Evolutionary conservation across 2,888 invertebrate species (phyloP).

Genomic region (Lordiphosa fenestrarum): DNA sequence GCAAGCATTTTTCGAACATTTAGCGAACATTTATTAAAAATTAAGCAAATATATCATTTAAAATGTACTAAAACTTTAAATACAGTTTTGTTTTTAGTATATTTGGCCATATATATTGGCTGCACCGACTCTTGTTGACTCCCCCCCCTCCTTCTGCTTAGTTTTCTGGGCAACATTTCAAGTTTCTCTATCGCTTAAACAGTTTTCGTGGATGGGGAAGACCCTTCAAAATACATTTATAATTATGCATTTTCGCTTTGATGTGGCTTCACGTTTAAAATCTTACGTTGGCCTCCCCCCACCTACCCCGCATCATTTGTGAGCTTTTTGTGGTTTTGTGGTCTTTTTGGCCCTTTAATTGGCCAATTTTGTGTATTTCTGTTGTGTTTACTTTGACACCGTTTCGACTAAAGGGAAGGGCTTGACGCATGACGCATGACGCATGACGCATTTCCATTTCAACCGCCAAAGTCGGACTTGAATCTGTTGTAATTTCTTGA

Average conservation of each 20-base stretch:
- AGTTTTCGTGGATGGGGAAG: constrained; percentile 11
- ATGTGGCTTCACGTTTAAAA: constrained; percentile 25
- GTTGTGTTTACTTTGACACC: constrained; percentile 53
- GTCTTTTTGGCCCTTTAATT: constrained; percentile 49
- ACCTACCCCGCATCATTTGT: constrained; percentile 5
- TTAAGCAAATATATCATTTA: no score
- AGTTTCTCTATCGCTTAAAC: no score
- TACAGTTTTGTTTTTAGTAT: no score
- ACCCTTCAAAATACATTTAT: constrained; percentile 30
- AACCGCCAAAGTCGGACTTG: constrained; percentile 3
- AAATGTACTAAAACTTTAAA: no score
- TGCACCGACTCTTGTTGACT: no score
- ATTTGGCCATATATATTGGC: no score
- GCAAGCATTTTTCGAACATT: no score
- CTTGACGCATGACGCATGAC: not conserved
- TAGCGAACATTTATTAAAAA: no score
- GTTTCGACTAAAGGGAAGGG: constrained; percentile 15
- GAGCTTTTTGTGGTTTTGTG: constrained; percentile 19
- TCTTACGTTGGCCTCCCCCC: constrained; percentile 4
- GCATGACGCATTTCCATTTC: constrained; percentile 16
- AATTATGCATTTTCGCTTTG: constrained; percentile 44
- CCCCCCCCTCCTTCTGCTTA: no score
- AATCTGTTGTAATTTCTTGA: constrained; percentile 36
- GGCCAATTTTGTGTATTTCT: constrained; percentile 57
- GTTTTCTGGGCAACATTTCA: no score